Conservation (phyloP, 2,888 invertebrate species). For the Papilio protenor region DNA sequence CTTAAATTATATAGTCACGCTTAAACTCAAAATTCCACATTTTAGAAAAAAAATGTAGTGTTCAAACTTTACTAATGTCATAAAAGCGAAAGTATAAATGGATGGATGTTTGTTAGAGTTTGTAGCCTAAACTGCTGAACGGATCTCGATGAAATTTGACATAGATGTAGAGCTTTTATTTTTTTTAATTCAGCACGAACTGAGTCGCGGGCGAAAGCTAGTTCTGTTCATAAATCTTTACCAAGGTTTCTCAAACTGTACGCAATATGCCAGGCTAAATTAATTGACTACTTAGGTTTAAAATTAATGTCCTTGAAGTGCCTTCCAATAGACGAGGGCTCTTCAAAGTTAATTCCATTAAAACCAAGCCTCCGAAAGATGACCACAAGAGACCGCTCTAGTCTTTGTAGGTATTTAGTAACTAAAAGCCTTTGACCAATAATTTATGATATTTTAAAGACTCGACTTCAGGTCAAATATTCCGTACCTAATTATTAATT, state of each 20-base stretch:
- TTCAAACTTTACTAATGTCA: too few relatives aligned
- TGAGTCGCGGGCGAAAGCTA: too few relatives aligned
- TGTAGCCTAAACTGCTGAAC: too few relatives aligned
- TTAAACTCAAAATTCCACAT: too few relatives aligned
- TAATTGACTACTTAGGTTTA: conserved; percentile 7
- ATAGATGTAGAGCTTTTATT: too few relatives aligned
- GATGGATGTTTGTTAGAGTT: too few relatives aligned
- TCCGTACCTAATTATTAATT: neutral
- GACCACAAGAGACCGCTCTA: conserved; percentile 22
- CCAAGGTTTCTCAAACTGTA: neutral
- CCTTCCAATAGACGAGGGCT: conserved; percentile 19
- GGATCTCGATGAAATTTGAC: too few relatives aligned
- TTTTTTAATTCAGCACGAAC: too few relatives aligned
- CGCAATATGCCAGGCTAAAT: neutral
- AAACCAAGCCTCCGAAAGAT: conserved; percentile 19
- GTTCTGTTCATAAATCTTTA: neutral
- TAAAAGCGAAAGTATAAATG: too few relatives aligned
- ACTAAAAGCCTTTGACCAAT: conserved; percentile 8
- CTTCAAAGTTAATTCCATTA: conserved; percentile 38
- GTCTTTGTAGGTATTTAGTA: neutral
- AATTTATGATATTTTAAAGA: neutral
- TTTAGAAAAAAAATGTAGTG: too few relatives aligned
- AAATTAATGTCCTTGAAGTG: conserved; percentile 20
- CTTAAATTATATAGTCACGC: too few relatives aligned
- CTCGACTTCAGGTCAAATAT: neutral